Base-by-base conservation (phyloP, 2,888 invertebrate genomes). In the Caenorhabditis sp. region DNA sequence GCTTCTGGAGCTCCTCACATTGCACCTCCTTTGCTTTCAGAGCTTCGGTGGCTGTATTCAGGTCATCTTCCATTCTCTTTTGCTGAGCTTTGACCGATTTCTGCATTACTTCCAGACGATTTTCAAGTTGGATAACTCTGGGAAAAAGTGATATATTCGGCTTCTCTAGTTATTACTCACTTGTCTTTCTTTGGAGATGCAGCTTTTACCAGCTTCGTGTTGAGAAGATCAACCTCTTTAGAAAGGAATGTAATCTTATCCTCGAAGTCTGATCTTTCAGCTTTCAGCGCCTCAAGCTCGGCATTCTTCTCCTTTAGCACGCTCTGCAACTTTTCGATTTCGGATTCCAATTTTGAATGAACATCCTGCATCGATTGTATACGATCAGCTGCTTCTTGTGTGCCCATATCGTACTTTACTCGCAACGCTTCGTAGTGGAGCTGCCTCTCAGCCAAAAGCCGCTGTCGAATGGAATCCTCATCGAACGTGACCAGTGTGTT, bases 51-150 rank as follows among this genome's bases (percentile, higher is more conserved):
- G 20, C 15, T 41, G 39, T 17, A 1, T 26, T 26, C 3, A 61
- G 39, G 20, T 27, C 61, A 26, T 61, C 61, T 41, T 61, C 61
- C 5, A 50, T 17, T 6, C 61, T 37, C 27, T 61, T 61, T 17
- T 39, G 8, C 39, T 50, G 61, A 17, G 61, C 61, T 27, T 50
- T 26, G 0, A 50, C 37, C 13, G 61, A 48, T n/a, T 39, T 48
- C 26, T 61, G 61, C 17, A 61, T 50, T 13, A 61, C 61, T 50
- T 46, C 61, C 1, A 61, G 20, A n/a, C 61, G 61, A 11, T 61
- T 61, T 39, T 61, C 61, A 15, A 61, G 22, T 20, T 61, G 62
- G 15, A 43, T n/a, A 22, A 52, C 17, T 41, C 52, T 52, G 50
- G 35, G 46, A 59, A 35, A 7, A 9, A 35, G n/a, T 8, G 24